These are phyloP conservation scores for Boulengeromyrus knoepffleri DNA, from an alignment of 2,113 vertebrate genomes.

Conservation along the genomic window DNA sequence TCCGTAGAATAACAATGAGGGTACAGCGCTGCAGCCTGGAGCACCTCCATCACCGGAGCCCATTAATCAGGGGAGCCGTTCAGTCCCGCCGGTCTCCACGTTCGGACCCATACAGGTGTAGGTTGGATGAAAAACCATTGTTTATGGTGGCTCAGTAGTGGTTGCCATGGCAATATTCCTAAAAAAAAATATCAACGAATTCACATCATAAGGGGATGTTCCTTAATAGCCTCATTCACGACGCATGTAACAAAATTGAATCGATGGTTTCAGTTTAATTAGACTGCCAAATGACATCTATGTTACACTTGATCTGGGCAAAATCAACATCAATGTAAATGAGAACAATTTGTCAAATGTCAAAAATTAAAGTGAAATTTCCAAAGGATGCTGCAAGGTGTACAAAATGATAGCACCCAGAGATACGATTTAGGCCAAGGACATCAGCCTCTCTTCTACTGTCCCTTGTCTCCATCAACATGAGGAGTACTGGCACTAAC, in stretches of 20 bases:
- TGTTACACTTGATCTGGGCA: neutral
- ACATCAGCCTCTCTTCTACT: neutral
- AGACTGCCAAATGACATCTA: neutral
- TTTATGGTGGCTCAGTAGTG: neutral
- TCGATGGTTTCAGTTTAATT: neutral
- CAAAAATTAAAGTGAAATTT: neutral
- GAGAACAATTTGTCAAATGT: neutral
- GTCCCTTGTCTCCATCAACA: neutral
- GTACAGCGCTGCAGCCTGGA: conserved; percentile 42
- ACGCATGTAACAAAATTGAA: neutral
- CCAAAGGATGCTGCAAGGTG: neutral
- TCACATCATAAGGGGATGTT: neutral
- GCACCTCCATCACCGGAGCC: conserved; percentile 19
- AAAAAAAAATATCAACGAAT: neutral
- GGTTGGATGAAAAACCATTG: conserved; percentile 14
- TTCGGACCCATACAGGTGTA: neutral
- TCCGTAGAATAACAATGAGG: conserved; percentile 64
- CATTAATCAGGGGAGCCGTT: conserved; percentile 15
- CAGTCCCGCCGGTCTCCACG: neutral
- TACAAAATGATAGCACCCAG: neutral
- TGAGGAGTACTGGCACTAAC: neutral
- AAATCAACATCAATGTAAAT: neutral
- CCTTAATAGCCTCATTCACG: neutral
- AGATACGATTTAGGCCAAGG: neutral
- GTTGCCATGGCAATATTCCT: neutral